phyloP scores from a whole-genome alignment of 1,140 invertebrate genomes.

The Agrypnia vestita region DNA sequence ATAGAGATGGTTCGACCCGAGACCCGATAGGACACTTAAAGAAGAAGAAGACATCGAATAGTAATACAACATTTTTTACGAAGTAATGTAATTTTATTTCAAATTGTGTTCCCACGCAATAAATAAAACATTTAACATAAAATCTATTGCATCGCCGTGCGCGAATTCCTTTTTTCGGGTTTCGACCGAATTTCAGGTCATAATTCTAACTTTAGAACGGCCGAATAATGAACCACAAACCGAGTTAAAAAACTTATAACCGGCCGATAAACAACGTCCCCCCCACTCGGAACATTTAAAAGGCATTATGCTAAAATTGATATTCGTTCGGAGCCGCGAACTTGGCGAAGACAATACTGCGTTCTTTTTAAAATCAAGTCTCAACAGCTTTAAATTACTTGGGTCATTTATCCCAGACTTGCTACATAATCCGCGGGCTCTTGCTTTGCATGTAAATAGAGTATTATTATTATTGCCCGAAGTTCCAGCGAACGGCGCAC shows the following conservation, averaged over 20 bases:
- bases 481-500: conserved; percentile 13
- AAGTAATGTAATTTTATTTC: no score
- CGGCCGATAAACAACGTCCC: conserved; percentile 31
- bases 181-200: no score
- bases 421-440: conserved; percentile 34
- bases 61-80: no score
- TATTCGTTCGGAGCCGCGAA: conserved; percentile 39
- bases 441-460: conserved; percentile 47
- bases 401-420: conserved; percentile 46
- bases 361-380: conserved; percentile 43
- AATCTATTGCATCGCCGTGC: no score
- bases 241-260: neutral
- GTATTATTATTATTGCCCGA: conserved; percentile 37
- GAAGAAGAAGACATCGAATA: no score
- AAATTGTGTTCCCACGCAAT: no score
- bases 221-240: neutral
- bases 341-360: conserved; percentile 39
- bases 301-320: conserved; percentile 35
- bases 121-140: no score
- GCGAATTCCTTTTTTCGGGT: no score
- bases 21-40: no score
- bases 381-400: conserved; percentile 45
- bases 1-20: no score
- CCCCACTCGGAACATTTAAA: conserved; percentile 16
- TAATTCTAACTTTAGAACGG: no score